Evolutionary conservation across 2,888 invertebrate genomes (phyloP), one percentile per base, ranked within the genome.

Genomic region (Chrysolina americana): DNA sequence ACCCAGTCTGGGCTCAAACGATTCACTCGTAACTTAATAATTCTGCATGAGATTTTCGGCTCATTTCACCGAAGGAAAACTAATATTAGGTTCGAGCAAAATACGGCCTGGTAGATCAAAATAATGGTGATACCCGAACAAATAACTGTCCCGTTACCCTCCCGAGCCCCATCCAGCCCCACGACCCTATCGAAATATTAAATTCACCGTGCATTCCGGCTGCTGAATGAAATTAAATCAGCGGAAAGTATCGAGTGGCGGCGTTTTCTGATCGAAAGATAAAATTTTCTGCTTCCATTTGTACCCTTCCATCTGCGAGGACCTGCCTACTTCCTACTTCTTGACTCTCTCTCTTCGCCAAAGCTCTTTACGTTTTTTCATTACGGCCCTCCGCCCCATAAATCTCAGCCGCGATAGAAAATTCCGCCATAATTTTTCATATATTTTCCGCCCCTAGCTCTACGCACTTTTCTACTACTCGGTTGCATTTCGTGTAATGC

Each of bases 361-460:
- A 73, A 78, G 76, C 73, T 68, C 74, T 73, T 81, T 81, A 76
- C 77, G 73, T 78, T 71, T 65, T 76, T 77, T 77, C 71, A 68
- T 70, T 65, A 59, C 19, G 41, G 11, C 76, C 68, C 74, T 56
- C 73, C 50, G 65, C 68, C 74, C 74, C 75, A 83, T 83, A 83
- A 81, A 83, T 83, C 83, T 78, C 79, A 70, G 50, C 64, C 74
- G 73, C 73, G 76, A 80, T 78, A 76, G 79, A 80, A 78, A 81
- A 80, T 77, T 78, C 80, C 75, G 78, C 78, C 80, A 82, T 83
- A 83, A 83, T 83, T 83, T 83, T 81, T 82, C 82, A 81, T 81
- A 78, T 78, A 80, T 80, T 78, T 73, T 76, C 48, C 79, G 76
- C 78, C 71, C 71, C 71, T 71, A 53, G 53, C 68, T 66, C 41